phyloP scores from a whole-genome alignment of 2,888 invertebrate species.

The Acronicta leporina region DNA sequence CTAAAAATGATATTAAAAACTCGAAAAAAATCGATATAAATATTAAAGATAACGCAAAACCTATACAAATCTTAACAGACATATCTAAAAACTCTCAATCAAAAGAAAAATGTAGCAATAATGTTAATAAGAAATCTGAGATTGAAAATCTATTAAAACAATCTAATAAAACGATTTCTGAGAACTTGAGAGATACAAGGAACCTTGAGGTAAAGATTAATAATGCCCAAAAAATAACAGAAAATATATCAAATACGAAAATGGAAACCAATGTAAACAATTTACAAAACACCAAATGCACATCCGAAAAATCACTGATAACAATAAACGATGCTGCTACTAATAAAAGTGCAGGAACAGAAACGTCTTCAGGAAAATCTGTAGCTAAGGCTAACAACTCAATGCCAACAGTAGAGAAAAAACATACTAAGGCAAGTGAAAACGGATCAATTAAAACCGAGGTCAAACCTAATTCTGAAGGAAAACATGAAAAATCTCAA shows the following conservation, averaged over 20 bases:
- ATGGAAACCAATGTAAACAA: not conserved
- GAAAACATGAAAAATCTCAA: not conserved
- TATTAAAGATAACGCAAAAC: not conserved
- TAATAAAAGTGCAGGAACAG: not conserved
- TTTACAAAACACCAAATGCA: not conserved
- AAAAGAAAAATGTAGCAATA: not conserved
- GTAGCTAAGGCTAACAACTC: not conserved
- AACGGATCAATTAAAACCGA: not conserved
- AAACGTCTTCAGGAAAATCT: not conserved
- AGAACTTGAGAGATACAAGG: not conserved
- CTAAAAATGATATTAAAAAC: not conserved
- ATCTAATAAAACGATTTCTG: not conserved
- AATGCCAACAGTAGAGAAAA: not conserved
- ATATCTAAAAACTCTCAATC: not conserved
- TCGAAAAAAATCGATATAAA: not conserved
- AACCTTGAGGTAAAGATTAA: not conserved
- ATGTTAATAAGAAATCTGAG: not conserved
- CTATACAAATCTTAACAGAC: not conserved
- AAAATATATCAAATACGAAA: constrained; percentile 2
- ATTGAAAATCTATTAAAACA: not conserved
- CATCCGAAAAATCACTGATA: not conserved
- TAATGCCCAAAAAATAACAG: not conserved
- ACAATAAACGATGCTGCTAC: not conserved
- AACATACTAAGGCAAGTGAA: not conserved
- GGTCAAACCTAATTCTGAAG: not conserved